phyloP scores from a whole-genome alignment of 2,113 vertebrate genomes.

The Lipotes vexillifer region DNA sequence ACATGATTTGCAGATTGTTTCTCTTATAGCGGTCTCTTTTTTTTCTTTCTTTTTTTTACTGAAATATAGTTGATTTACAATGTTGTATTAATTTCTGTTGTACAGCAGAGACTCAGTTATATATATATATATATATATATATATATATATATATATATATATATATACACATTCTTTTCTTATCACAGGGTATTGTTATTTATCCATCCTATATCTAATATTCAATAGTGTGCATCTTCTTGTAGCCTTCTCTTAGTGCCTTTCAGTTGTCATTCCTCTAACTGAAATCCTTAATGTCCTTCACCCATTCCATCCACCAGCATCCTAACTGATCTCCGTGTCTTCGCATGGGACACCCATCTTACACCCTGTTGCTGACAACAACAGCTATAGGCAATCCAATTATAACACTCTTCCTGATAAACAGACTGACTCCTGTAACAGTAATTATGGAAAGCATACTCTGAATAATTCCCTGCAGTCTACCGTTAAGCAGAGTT shows the following conservation, averaged over 20 bases:
- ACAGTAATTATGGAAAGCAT: neutral
- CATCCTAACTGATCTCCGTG: neutral
- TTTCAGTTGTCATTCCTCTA: neutral
- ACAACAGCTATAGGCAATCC: neutral
- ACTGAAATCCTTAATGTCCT: neutral
- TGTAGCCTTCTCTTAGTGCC: neutral
- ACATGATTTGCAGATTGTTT: neutral
- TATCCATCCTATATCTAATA: too few relatives aligned
- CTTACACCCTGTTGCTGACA: neutral
- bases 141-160: too few relatives aligned
- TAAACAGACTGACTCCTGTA: neutral
- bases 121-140: too few relatives aligned
- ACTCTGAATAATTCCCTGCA: neutral
- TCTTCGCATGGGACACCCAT: neutral
- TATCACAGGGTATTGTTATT: too few relatives aligned
- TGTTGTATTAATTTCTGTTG: too few relatives aligned
- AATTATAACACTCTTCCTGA: neutral
- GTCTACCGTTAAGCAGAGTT: neutral
- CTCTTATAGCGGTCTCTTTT: neutral
- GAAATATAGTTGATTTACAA: too few relatives aligned
- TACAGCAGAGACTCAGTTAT: too few relatives aligned
- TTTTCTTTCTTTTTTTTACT: neutral
- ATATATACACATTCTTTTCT: too few relatives aligned
- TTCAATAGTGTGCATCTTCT: too few relatives aligned
- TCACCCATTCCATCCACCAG: neutral